A percentile compares a stretch with the other conserved stretches of the same genome.
Evolutionary conservation across 1,140 invertebrate genomes (phyloP).

Genomic region (Aphaenogaster floridana): DNA sequence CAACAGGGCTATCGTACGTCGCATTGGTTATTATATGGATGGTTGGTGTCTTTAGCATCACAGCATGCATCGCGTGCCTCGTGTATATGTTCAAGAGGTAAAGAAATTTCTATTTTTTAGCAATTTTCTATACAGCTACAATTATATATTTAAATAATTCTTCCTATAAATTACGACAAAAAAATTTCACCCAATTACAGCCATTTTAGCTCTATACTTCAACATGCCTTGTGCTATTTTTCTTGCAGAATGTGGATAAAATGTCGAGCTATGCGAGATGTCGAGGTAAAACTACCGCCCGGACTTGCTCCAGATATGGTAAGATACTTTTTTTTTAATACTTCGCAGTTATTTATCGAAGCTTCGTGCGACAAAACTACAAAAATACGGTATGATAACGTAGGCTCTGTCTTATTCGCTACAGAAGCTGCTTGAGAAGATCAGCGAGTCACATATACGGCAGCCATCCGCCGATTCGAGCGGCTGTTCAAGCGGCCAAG

Average conservation of each 20-base stretch:
- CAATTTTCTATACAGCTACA: not conserved
- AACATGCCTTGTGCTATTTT: conserved; percentile 3
- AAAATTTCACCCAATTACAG: conserved; percentile 40
- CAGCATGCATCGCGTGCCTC: conserved; percentile 79
- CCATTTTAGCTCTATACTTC: not conserved
- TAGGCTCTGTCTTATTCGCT: conserved; percentile 60
- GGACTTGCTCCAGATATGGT: conserved; percentile 86
- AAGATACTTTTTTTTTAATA: conserved; percentile 56
- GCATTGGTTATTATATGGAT: conserved; percentile 82
- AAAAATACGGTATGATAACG: not conserved
- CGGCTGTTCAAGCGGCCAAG: conserved; percentile 88
- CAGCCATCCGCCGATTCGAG: conserved; percentile 87
- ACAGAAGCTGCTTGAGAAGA: conserved; percentile 84
- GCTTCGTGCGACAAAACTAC: not conserved
- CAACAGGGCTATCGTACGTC: conserved; percentile 77
- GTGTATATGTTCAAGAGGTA: conserved; percentile 84
- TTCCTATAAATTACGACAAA: not conserved
- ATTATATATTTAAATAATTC: not conserved
- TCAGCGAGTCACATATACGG: conserved; percentile 83
- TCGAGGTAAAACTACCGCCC: conserved; percentile 88
- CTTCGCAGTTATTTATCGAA: not conserved
- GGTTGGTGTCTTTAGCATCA: conserved; percentile 76
- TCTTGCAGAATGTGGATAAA: conserved; percentile 85
- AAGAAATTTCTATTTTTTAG: conserved; percentile 19
- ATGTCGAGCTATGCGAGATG: conserved; percentile 87